Evolutionary conservation across 1,140 invertebrate genomes (phyloP), one percentile per base, ranked within the genome.

Genomic region (Neuroterus valhalla): DNA sequence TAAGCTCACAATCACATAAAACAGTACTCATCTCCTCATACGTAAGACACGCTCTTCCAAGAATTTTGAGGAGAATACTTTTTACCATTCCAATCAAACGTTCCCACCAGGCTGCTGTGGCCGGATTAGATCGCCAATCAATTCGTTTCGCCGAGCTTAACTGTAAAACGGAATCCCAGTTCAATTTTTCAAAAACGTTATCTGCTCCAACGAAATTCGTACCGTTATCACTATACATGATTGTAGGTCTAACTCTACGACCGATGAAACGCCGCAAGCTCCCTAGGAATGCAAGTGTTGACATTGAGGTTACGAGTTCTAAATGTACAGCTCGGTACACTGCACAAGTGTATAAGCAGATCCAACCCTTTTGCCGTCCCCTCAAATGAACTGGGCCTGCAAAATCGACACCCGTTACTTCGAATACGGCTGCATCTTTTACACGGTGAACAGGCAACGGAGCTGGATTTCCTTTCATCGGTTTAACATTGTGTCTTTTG

Each of bases 261-360:
- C 46, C 1, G 10, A 38, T 38, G 26, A 70, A 46, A 48, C 46
- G 68, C 31, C 46, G 23, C 4, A 70, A 62, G 31, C 46, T 19
- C 21, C 17, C 8, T 31, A 50, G 1, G 50, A 48, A 70, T 3
- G 21, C 44, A 10, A 78, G 75, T 11, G 83, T 82, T 3, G 79
- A 81, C 19, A 88, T 44, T 1, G 82, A 81, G 10, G 68, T 71
- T 2, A 78, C 72, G 8, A 88, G 43, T 71, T 89, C 88, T 3
- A 89, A 70, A 79, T 89, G 85, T 11, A 89, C 77, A 1, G 83
- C 85, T n/a, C 83, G 68, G 69, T 83, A 84, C 10, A 83, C 69
- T 2, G 82, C 80, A 74, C 87, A 89, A 11, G 86, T 86, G 71
- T 87, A 88, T 11, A 88, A 45, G 44, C 83, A 82, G 21, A 87